Percentiles rank a stretch among this genome's conserved stretches.
phyloP scores from a whole-genome alignment of 2,888 invertebrate genomes.

The Spilosoma lubricipeda region DNA sequence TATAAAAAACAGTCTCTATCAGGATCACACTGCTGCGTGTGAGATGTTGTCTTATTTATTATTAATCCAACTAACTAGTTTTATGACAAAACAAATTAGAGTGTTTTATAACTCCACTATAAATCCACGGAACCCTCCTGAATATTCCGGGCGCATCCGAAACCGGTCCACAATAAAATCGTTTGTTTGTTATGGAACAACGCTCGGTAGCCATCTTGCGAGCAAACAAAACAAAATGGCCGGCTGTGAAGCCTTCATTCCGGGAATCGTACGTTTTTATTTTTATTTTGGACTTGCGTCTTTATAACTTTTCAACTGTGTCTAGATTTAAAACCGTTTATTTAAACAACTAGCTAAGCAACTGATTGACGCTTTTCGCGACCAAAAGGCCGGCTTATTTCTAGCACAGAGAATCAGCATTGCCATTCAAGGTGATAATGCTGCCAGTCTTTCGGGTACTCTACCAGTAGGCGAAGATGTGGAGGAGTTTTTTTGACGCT shows the following conservation, averaged over 20 bases:
- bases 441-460: no score
- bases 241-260: slow-evolving; percentile 55
- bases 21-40: neutral
- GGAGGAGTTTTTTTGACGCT: no score
- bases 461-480: no score
- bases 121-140: slow-evolving; percentile 37
- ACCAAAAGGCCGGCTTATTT: no score
- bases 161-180: slow-evolving; percentile 55
- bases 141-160: slow-evolving; percentile 23
- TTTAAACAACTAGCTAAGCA: no score
- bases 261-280: slow-evolving; percentile 47
- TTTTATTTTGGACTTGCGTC: slow-evolving; percentile 16
- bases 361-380: no score
- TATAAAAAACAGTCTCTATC: neutral
- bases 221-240: slow-evolving; percentile 65
- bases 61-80: neutral
- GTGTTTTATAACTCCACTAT: neutral
- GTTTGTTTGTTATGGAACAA: slow-evolving; percentile 60
- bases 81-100: neutral
- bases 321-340: neutral
- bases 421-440: no score
- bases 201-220: slow-evolving; percentile 68
- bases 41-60: neutral
- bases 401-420: no score
- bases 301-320: neutral